These are phyloP conservation scores for Pelodytes ibericus DNA, from an alignment of 2,797 vertebrate genomes.

Conservation along the genomic window DNA sequence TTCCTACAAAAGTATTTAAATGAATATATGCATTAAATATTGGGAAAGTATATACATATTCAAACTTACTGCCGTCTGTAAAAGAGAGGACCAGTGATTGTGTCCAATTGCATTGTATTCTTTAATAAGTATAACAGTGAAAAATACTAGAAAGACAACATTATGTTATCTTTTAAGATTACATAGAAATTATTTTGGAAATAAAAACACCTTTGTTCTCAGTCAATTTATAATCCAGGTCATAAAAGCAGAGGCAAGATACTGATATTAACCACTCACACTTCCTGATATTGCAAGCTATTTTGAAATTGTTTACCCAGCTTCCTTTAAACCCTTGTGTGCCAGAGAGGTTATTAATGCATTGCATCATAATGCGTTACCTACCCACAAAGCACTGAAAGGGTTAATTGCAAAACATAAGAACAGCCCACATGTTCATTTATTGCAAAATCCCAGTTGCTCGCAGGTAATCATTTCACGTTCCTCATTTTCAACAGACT, in stretches of 20 bases:
- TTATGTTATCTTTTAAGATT: too few relatives aligned
- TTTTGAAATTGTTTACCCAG: conserved; percentile 22
- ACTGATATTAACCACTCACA: conserved; percentile 24
- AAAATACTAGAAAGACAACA: too few relatives aligned
- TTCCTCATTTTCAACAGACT: conserved; percentile 29
- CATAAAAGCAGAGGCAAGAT: conserved; percentile 10
- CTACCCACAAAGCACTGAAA: neutral
- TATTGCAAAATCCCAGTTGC: conserved; percentile 37
- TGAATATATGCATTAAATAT: too few relatives aligned
- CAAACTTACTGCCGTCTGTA: too few relatives aligned
- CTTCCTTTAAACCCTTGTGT: conserved; percentile 21
- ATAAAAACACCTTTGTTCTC: conserved; percentile 2
- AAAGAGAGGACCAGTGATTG: too few relatives aligned
- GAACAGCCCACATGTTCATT: conserved; percentile 31
- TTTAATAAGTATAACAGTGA: too few relatives aligned
- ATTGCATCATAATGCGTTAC: neutral
- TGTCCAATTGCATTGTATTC: too few relatives aligned
- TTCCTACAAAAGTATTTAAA: too few relatives aligned
- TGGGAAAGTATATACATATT: too few relatives aligned
- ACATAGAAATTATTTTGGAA: neutral
- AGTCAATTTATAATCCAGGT: conserved; percentile 16
- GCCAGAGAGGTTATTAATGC: neutral
- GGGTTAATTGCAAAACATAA: neutral
- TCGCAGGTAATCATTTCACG: neutral
- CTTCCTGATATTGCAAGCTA: conserved; percentile 41